A percentile compares a stretch with the other conserved stretches of the same genome.
Conservation (phyloP, 2,797 vertebrate species). For the Ciconia nigra region DNA sequence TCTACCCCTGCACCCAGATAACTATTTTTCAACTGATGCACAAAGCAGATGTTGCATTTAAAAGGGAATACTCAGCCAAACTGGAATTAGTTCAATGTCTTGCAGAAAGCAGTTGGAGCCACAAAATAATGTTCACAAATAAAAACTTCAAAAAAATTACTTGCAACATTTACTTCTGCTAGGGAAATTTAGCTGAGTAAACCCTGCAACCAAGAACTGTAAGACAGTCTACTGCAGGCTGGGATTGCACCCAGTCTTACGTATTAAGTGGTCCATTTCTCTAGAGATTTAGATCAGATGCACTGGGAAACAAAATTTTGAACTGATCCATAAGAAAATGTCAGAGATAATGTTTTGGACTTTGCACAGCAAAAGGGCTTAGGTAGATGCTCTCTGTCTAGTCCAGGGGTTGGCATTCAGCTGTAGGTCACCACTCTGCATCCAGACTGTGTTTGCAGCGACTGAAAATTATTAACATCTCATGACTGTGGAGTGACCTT, state of each 20-base stretch:
- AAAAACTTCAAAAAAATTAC: conserved; percentile 54
- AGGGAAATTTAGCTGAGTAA: conserved; percentile 6
- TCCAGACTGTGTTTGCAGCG: neutral
- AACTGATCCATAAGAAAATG: neutral
- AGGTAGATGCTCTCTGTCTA: neutral
- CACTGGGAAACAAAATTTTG: neutral
- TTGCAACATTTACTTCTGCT: conserved; percentile 22
- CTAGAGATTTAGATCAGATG: neutral
- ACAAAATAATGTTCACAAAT: conserved; percentile 42
- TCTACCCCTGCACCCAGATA: neutral
- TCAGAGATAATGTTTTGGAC: neutral
- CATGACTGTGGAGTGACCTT: neutral
- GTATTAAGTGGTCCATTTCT: neutral
- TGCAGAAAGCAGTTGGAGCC: conserved; percentile 7
- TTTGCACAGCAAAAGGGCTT: neutral
- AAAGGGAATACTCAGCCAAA: conserved; percentile 13
- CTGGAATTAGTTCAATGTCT: conserved; percentile 50
- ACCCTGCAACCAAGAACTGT: neutral
- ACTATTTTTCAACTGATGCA: neutral
- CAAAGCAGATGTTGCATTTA: conserved; percentile 46
- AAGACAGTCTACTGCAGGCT: neutral
- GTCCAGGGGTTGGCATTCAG: neutral
- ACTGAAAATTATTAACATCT: conserved; percentile 1
- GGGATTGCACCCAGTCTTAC: neutral
- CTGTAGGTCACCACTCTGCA: neutral